Evolutionary conservation across 2,797 vertebrate species (phyloP).

Genomic region (Acrossocheilus fasciatus): DNA sequence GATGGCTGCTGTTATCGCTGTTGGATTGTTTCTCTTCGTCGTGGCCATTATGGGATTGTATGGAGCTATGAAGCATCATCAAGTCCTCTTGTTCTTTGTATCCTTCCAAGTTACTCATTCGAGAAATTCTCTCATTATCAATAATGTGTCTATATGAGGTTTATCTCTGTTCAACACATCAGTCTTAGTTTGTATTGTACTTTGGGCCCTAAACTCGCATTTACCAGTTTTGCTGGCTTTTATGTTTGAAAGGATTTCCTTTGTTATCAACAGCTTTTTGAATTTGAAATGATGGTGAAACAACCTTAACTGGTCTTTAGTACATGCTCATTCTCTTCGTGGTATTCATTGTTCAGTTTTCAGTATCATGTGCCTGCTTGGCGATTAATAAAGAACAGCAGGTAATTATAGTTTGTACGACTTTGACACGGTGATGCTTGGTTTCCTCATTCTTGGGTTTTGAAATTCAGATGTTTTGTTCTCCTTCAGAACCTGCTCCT

Average conservation of each 20-base stretch:
- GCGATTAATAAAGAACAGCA: constrained; percentile 89
- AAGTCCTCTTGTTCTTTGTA: constrained; percentile 97
- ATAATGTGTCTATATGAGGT: not conserved
- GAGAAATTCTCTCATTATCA: not conserved
- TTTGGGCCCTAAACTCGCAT: not conserved
- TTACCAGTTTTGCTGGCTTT: not conserved
- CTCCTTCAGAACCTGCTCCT: constrained; percentile 84
- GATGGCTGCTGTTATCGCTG: constrained; percentile 87
- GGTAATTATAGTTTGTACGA: constrained; percentile 74
- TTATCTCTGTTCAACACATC: not conserved
- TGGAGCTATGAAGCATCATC: constrained; percentile 91
- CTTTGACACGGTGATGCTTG: not conserved
- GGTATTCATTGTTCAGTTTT: constrained; percentile 93
- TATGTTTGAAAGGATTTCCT: not conserved
- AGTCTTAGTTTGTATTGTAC: not conserved
- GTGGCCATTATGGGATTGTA: constrained; percentile 91
- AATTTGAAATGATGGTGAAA: not conserved
- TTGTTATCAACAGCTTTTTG: not conserved
- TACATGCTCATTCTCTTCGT: constrained; percentile 95
- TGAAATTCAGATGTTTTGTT: not conserved
- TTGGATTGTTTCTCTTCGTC: constrained; percentile 91
- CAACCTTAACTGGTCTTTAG: constrained; percentile 82
- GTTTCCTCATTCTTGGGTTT: constrained; percentile 30
- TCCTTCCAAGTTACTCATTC: constrained; percentile 78
- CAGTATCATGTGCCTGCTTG: constrained; percentile 93